Base-by-base conservation (phyloP, 1,140 invertebrate genomes). In the Diorhabda elongata region DNA sequence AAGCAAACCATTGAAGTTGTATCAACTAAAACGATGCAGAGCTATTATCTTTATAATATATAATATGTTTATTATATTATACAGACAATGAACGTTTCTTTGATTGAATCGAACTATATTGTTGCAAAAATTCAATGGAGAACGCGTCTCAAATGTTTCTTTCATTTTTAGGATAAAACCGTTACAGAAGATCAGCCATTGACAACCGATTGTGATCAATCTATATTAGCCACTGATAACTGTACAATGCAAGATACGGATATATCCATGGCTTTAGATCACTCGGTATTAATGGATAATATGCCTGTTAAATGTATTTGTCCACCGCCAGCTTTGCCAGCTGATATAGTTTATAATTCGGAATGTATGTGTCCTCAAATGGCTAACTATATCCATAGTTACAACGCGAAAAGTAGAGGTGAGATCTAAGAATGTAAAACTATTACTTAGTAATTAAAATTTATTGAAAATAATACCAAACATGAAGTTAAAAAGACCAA, bases 311-410 rank as follows among this genome's bases (percentile, higher is more conserved):
- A 47, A 47, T 58, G 8, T 70, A 69, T 59, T 66, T 73, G 64
- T 59, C 69, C 72, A 3, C 72, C 69, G 4, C 72, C 72, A 3
- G 8, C 60, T n/a, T 26, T 69, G 3, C 72, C 72, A 8, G 64
- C 72, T 5, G 69, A 73, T 61, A 42, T 73, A 7, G 60, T 59
- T 58, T 44, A 68, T 41, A 73, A 69, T 64, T 70, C 74, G 2
- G 74, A 75, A 56, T 75, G 74, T 58, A 52, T 75, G 9, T 73
- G 72, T 61, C 72, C 72, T 8, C 72, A 73, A 67, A 68, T 73
- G 3, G 72, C 72, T 11, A 71, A 66, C 26, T 67, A 60, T 44
- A 67, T 67, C 42, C 65, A 67, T 26, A 67, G 44, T n/a, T 52
- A 56, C 5, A 56, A 11, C 7, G 44, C 26, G 8, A 5, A 26